These are phyloP conservation scores for Cricetomys ansorgei DNA, from an alignment of 2,113 vertebrate species.

Conservation along the genomic window DNA sequence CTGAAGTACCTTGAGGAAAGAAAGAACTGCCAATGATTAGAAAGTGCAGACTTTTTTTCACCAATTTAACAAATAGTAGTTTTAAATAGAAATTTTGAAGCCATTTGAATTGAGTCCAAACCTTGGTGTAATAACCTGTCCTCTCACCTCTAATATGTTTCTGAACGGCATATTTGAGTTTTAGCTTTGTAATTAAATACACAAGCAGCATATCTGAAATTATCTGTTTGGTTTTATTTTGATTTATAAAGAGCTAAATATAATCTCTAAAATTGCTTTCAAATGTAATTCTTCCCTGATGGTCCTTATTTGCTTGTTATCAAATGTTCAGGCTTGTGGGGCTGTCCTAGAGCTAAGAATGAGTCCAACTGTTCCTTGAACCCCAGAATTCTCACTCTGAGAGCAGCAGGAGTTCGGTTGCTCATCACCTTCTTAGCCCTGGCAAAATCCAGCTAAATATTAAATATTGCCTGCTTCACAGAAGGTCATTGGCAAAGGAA, in stretches of 20 bases:
- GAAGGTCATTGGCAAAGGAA: no score
- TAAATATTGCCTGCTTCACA: no score
- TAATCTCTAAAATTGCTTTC: constrained; percentile 39
- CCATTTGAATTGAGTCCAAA: constrained; percentile 44
- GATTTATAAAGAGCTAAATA: constrained; percentile 52
- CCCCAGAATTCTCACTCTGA: no score
- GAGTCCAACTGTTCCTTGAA: no score
- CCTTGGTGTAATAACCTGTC: constrained; percentile 25
- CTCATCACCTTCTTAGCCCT: no score
- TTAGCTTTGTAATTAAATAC: constrained; percentile 56
- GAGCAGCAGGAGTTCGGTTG: no score
- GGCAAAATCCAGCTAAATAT: no score
- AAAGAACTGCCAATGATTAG: constrained; percentile 58
- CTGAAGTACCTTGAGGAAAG: constrained; percentile 59
- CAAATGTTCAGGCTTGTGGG: neutral
- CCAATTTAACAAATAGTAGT: constrained; percentile 53
- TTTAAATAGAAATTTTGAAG: constrained; percentile 54
- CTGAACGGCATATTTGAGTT: constrained; percentile 14
- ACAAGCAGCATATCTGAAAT: neutral
- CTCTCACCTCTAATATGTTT: neutral
- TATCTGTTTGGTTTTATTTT: constrained; percentile 38
- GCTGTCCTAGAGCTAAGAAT: no score
- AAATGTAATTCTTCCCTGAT: neutral
- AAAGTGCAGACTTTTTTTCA: constrained; percentile 66
- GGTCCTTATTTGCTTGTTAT: neutral